These are phyloP conservation scores for Phainopepla nitens DNA, from an alignment of 2,113 vertebrate species.

Conservation along the genomic window DNA sequence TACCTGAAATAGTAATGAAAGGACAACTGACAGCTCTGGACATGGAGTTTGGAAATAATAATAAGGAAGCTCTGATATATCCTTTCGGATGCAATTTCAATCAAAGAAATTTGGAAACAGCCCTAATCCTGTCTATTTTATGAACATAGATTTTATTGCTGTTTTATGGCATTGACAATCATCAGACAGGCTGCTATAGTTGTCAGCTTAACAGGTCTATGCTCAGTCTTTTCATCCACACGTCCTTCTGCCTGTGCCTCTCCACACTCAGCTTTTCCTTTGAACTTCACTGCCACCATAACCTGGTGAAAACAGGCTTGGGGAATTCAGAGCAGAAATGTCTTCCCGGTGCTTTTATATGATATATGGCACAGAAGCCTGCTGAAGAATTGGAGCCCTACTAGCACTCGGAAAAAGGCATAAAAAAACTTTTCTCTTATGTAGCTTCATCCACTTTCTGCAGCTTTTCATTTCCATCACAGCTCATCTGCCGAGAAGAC, in stretches of 20 bases:
- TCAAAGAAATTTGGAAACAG: not conserved
- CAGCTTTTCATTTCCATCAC: not conserved
- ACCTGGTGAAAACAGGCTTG: not conserved
- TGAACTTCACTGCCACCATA: not conserved
- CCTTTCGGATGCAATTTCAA: rapidly evolving
- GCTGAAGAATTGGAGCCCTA: not conserved
- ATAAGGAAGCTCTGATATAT: not conserved
- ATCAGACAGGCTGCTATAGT: not conserved
- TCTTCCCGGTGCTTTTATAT: not conserved
- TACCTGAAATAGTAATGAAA: not conserved
- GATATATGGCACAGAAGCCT: not conserved
- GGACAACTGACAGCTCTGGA: not conserved
- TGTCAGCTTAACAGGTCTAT: not conserved
- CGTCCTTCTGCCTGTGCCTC: not conserved
- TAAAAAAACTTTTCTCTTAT: not conserved
- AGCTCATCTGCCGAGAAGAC: not conserved
- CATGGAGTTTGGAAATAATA: not conserved
- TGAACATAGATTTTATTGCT: not conserved
- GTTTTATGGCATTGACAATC: not conserved
- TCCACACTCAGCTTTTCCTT: not conserved
- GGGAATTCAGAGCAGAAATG: not conserved
- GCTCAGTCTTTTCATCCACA: not conserved
- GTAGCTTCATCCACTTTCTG: not conserved
- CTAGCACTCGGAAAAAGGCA: not conserved
- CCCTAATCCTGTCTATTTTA: not conserved